These are phyloP conservation scores for Exephanes ischioxanthus DNA, from an alignment of 2,888 invertebrate species.

Conservation along the genomic window DNA sequence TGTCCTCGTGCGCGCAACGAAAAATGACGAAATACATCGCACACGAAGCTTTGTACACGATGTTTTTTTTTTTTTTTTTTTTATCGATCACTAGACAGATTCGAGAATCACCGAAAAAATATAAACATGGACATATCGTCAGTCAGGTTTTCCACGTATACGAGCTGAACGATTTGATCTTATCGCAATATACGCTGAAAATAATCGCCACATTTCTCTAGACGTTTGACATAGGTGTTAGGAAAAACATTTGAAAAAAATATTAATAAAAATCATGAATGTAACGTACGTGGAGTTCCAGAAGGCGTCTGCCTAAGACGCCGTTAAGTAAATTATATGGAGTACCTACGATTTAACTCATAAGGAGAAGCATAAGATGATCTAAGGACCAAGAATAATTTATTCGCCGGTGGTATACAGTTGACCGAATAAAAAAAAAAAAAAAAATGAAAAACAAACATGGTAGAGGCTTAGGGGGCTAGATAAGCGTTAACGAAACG, in stretches of 20 bases:
- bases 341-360: slow-evolving; percentile 53
- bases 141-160: slow-evolving; percentile 47
- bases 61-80: not conserved
- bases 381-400: slow-evolving; percentile 79
- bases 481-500: slow-evolving; percentile 25
- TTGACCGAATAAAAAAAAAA: slow-evolving; percentile 12
- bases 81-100: not conserved
- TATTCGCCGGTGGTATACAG: slow-evolving; percentile 63
- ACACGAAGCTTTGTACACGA: not conserved
- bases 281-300: slow-evolving; percentile 53
- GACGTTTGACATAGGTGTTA: slow-evolving; percentile 42
- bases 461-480: slow-evolving; percentile 4
- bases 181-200: slow-evolving; percentile 30
- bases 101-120: not conserved
- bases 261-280: slow-evolving; percentile 45
- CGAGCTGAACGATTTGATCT: slow-evolving; percentile 45
- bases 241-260: not conserved
- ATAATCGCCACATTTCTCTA: slow-evolving; percentile 52
- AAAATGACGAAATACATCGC: not conserved
- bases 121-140: slow-evolving; percentile 59
- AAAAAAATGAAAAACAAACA: not conserved
- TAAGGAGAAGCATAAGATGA: slow-evolving; percentile 55
- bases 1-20: not conserved
- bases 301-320: slow-evolving; percentile 29
- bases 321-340: slow-evolving; percentile 35